These are phyloP conservation scores for Drosophila nikananu DNA, from an alignment of 1,140 invertebrate genomes.

Conservation along the genomic window DNA sequence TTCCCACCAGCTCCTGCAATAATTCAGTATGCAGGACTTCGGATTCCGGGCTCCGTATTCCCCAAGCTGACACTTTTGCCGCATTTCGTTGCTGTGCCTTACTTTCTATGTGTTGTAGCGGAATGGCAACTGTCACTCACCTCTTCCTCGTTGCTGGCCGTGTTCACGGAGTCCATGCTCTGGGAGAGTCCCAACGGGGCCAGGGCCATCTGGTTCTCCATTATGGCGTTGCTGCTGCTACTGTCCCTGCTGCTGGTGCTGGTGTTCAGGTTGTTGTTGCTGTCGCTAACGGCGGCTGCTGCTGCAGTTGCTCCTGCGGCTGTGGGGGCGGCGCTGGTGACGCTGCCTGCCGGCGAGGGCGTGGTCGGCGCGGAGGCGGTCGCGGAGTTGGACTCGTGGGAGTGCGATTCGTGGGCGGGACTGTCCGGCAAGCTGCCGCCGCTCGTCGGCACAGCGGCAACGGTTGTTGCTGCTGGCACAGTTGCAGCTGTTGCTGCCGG, in stretches of 20 bases:
- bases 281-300: conserved; percentile 61
- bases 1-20: conserved; percentile 20
- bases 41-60: conserved; percentile 20
- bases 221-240: conserved; percentile 64
- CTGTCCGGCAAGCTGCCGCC: conserved; percentile 66
- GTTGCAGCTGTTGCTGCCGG: conserved; percentile 37
- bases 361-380: conserved; percentile 77
- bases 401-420: conserved; percentile 74
- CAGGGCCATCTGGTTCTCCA: conserved; percentile 85
- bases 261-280: conserved; percentile 59
- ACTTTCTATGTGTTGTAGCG: conserved; percentile 3
- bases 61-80: conserved; percentile 51
- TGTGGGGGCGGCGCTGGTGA: conserved; percentile 39
- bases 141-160: conserved; percentile 95
- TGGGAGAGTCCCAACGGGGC: conserved; percentile 88
- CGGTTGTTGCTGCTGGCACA: conserved; percentile 43
- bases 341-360: conserved; percentile 75
- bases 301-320: conserved; percentile 53
- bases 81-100: conserved; percentile 34
- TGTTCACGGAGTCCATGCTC: conserved; percentile 97
- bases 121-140: conserved; percentile 86
- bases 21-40: conserved; percentile 42
- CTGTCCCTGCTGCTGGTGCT: conserved; percentile 48
- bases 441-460: conserved; percentile 59
- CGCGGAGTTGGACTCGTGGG: conserved; percentile 71